A percentile compares a stretch with the other conserved stretches of the same genome.
Evolutionary conservation across 2,113 vertebrate genomes (phyloP).

Genomic region (Diadophis punctatus): DNA sequence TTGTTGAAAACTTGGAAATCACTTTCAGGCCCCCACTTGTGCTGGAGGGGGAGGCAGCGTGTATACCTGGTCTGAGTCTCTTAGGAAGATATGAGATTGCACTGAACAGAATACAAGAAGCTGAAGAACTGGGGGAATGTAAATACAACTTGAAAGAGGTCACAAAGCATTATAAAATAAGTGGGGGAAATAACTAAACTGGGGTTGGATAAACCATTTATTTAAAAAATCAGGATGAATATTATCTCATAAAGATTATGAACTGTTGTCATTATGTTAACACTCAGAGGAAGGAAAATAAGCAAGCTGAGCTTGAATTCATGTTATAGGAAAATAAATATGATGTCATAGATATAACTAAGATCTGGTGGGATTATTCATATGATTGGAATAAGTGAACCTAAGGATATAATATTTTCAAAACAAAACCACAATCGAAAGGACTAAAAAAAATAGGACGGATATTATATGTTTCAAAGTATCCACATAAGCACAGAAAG

Average conservation of each 20-base stretch:
- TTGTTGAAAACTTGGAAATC: neutral
- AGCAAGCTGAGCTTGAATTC: neutral
- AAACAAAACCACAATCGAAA: neutral
- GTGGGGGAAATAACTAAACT: neutral
- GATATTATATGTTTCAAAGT: neutral
- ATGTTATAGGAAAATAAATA: neutral
- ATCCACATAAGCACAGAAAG: neutral
- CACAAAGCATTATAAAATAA: neutral
- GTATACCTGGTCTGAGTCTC: neutral
- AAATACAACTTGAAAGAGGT: neutral
- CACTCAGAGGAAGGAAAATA: neutral
- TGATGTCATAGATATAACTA: neutral
- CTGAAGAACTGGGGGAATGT: neutral
- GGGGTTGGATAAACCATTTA: neutral
- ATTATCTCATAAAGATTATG: neutral
- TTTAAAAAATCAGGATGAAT: neutral
- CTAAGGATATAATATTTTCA: neutral
- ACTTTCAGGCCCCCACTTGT: neutral
- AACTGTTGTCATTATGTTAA: neutral
- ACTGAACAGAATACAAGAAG: neutral
- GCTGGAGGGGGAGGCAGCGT: neutral
- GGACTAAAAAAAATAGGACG: neutral
- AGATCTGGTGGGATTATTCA: neutral
- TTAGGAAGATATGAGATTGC: neutral
- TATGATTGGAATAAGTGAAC: neutral